Conservation (phyloP, 2,888 invertebrate species). For the Leptinotarsa rubiginosa region DNA sequence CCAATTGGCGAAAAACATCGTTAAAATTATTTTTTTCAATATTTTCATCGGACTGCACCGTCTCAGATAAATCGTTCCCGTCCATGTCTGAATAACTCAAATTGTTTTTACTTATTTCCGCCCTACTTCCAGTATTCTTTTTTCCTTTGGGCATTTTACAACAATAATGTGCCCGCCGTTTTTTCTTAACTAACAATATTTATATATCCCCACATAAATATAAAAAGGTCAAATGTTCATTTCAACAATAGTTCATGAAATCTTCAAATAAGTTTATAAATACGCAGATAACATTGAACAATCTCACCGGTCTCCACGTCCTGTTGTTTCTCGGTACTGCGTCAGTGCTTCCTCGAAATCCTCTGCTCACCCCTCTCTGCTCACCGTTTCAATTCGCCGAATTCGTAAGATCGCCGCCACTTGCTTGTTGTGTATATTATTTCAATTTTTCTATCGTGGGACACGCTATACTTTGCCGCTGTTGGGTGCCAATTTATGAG, state of each 20-base stretch:
- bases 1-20: no score
- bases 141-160: background rate
- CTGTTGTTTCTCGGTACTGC: background rate
- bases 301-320: background rate
- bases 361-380: no score
- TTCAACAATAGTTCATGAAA: background rate
- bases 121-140: background rate
- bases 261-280: background rate
- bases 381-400: no score
- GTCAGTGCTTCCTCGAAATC: no score
- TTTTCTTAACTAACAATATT: background rate
- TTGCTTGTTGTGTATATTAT: no score
- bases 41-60: no score
- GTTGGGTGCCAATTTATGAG: no score
- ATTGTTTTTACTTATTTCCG: background rate
- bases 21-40: no score
- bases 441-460: background rate
- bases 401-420: background rate
- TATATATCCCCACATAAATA: background rate
- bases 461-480: no score
- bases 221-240: background rate
- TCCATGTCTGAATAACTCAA: background rate
- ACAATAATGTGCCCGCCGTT: background rate
- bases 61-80: no score
- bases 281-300: background rate